Evolutionary conservation across 1,140 invertebrate species (phyloP).

Genomic region (Heterodera carotae): DNA sequence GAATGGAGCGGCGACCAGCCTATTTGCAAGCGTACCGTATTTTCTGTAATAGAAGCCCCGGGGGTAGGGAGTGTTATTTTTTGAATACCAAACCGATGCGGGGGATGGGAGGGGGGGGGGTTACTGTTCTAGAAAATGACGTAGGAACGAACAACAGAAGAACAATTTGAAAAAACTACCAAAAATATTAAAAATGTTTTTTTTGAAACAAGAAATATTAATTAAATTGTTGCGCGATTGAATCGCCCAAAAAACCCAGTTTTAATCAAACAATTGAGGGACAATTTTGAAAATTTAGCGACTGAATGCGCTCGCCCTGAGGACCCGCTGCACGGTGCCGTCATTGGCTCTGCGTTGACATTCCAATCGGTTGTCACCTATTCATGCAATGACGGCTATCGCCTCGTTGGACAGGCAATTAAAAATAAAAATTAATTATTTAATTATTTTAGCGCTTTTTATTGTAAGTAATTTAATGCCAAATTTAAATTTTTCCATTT

Average conservation of each 20-base stretch:
- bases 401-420: constrained; percentile 79
- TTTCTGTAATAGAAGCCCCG: too few species aligned
- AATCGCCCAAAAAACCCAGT: too few species aligned
- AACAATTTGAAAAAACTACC: too few species aligned
- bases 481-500: constrained; percentile 31
- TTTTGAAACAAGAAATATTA: too few species aligned
- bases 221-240: constrained; percentile 11
- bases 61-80: too few species aligned
- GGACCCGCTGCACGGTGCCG: constrained; percentile 70
- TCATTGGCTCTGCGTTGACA: constrained; percentile 83
- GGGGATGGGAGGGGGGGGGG: too few species aligned
- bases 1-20: constrained; percentile 66
- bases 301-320: constrained; percentile 60
- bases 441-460: background rate
- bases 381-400: constrained; percentile 87
- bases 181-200: too few species aligned
- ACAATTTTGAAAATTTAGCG: constrained; percentile 41
- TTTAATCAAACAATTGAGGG: too few species aligned
- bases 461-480: too few species aligned
- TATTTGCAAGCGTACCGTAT: constrained; percentile 64
- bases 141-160: too few species aligned
- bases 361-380: constrained; percentile 79
- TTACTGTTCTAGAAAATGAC: too few species aligned
- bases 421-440: background rate
- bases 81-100: too few species aligned